Evolutionary conservation across 2,888 invertebrate species (phyloP).

Genomic region (Dolichopus griseipennis): DNA sequence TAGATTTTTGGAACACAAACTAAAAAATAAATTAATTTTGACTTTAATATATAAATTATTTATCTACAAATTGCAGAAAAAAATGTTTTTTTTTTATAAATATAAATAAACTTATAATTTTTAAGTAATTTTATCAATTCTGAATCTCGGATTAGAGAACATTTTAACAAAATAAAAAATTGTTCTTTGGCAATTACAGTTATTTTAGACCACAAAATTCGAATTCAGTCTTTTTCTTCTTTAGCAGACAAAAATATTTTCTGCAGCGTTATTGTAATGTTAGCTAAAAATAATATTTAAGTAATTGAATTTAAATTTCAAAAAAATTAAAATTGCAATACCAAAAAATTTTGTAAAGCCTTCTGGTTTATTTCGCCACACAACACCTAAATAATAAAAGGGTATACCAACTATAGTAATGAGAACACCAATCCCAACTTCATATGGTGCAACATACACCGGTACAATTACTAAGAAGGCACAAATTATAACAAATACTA

Average conservation of each 20-base stretch:
- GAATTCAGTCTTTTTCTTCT: conserved; percentile 52
- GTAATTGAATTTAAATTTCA: neutral
- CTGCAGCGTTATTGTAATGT: conserved; percentile 35
- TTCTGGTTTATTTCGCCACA: conserved; percentile 56
- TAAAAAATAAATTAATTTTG: too few relatives aligned
- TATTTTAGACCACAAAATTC: neutral
- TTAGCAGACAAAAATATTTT: conserved; percentile 64
- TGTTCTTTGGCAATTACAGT: conserved; percentile 9
- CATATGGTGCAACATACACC: conserved; percentile 66
- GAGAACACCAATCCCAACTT: conserved; percentile 66
- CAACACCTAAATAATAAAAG: conserved; percentile 65
- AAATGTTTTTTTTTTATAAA: too few relatives aligned
- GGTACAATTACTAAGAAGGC: conserved; percentile 72
- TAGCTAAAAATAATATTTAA: conserved; percentile 27
- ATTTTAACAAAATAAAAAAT: too few relatives aligned
- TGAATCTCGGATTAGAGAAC: too few relatives aligned
- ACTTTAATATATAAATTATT: too few relatives aligned
- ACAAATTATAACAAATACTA: conserved; percentile 66
- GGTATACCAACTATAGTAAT: conserved; percentile 80
- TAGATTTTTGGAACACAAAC: too few relatives aligned
- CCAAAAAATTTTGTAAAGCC: conserved; percentile 52
- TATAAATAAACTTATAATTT: too few relatives aligned
- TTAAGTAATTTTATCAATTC: too few relatives aligned
- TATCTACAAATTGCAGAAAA: too few relatives aligned
- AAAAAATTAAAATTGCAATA: conserved; percentile 39